Percentiles rank a stretch among this genome's conserved stretches.
Evolutionary conservation across 2,113 vertebrate genomes (phyloP).

Genomic region (Geococcyx californianus): DNA sequence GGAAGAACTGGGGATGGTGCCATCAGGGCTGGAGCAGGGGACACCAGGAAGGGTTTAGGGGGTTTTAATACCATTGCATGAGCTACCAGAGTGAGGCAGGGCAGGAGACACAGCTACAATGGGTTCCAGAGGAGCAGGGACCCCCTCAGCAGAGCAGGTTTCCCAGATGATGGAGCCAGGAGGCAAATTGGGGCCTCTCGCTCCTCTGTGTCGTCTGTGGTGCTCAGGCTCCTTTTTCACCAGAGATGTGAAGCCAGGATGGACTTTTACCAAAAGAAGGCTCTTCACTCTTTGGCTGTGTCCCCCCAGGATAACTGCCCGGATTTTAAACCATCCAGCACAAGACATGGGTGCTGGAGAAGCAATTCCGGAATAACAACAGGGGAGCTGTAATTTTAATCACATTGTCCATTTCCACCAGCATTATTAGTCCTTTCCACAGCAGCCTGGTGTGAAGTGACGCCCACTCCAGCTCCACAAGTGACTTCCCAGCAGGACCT

Average conservation of each 20-base stretch:
- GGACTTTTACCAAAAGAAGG: background rate
- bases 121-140: background rate
- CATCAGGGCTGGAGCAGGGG: background rate
- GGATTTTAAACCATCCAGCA: background rate
- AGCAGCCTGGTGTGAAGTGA: background rate
- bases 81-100: background rate
- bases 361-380: background rate
- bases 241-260: background rate
- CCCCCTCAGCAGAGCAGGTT: background rate
- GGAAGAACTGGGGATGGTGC: fast-evolving
- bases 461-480: background rate
- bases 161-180: background rate
- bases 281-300: background rate
- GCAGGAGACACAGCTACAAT: background rate
- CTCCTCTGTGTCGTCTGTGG: background rate
- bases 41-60: background rate
- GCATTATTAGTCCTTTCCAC: background rate
- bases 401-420: background rate
- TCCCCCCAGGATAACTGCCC: background rate
- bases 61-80: background rate
- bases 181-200: fast-evolving
- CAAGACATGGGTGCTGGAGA: background rate
- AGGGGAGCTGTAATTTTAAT: background rate
- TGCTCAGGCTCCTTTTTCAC: background rate
- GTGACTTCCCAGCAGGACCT: background rate